These are phyloP conservation scores for Paralinhomoeus sp. DNA, from an alignment of 2,888 invertebrate species.

Conservation along the genomic window DNA sequence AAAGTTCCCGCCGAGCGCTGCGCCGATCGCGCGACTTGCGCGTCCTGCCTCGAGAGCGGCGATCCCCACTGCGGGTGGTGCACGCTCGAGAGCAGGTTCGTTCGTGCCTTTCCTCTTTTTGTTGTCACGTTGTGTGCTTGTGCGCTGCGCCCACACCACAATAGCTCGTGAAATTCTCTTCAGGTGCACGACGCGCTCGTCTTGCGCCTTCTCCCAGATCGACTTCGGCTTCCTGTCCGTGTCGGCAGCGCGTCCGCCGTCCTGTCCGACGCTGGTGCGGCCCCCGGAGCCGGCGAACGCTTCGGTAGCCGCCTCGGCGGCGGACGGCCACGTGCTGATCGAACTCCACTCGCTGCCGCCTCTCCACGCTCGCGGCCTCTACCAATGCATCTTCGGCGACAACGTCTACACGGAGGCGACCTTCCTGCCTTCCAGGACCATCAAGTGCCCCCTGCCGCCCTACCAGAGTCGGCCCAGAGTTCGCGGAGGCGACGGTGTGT, in stretches of 20 bases:
- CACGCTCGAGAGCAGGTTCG: conserved; percentile 25
- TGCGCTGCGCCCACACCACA: too few relatives aligned
- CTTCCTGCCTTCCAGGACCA: not conserved
- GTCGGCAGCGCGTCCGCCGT: not conserved
- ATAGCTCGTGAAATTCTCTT: too few relatives aligned
- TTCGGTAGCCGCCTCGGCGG: not conserved
- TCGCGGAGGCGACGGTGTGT: not conserved
- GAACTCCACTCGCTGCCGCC: not conserved
- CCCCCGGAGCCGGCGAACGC: conserved; percentile 2
- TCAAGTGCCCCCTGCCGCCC: conserved; percentile 5
- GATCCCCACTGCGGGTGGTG: conserved; percentile 32
- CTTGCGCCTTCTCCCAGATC: conserved; percentile 6
- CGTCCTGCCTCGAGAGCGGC: conserved; percentile 22
- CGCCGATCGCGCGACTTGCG: conserved; percentile 20
- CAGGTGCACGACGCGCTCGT: conserved; percentile 10
- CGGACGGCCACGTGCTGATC: not conserved
- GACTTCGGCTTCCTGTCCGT: conserved; percentile 3
- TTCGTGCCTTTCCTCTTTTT: not conserved
- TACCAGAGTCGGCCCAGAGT: conserved; percentile 1
- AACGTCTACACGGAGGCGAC: conserved; percentile 6
- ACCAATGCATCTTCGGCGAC: conserved; percentile 22
- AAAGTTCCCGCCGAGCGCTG: conserved; percentile 24
- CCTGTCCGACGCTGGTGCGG: conserved; percentile 1
- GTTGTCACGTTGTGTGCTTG: too few relatives aligned
- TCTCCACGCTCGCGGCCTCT: conserved; percentile 3